Conservation (phyloP, 1,140 invertebrate species). For the Diabrotica virgifera region DNA sequence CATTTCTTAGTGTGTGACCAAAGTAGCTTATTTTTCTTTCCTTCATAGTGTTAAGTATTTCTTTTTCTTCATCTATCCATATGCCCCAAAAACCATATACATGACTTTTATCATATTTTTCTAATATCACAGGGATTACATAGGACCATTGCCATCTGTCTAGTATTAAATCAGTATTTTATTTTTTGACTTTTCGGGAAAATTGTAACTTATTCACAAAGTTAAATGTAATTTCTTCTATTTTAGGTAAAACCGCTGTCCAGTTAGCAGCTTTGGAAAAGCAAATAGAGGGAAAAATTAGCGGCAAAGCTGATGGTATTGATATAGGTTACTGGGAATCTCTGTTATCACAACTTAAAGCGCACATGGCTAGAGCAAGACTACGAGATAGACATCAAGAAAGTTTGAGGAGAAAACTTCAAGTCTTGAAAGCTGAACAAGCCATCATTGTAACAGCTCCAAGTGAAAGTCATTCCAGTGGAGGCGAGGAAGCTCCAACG, state of each 20-base stretch:
- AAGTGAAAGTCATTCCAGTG: conserved; percentile 36
- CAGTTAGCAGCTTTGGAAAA: conserved; percentile 81
- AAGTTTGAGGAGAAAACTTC: conserved; percentile 85
- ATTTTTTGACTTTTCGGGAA: too few species aligned
- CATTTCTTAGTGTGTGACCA: too few species aligned
- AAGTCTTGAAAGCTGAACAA: conserved; percentile 86
- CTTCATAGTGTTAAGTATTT: too few species aligned
- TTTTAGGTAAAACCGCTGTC: conserved; percentile 70
- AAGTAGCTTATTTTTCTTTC: too few species aligned
- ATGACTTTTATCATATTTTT: too few species aligned
- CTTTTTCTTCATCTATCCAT: too few species aligned
- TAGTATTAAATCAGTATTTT: too few species aligned
- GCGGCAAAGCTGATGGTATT: conserved; percentile 79
- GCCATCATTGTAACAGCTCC: conserved; percentile 43
- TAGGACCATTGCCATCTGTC: too few species aligned
- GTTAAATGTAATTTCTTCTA: too few species aligned
- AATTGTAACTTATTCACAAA: too few species aligned
- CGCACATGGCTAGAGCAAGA: conserved; percentile 90
- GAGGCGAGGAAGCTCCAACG: conserved; percentile 33
- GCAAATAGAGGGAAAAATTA: conserved; percentile 88
- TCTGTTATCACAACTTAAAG: conserved; percentile 87
- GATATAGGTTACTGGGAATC: conserved; percentile 98
- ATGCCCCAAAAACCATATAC: too few species aligned
- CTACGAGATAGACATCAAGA: conserved; percentile 90
- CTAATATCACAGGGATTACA: too few species aligned